Evolutionary conservation across 2,797 vertebrate species (phyloP).

Genomic region (Notoglanidium macrostoma): DNA sequence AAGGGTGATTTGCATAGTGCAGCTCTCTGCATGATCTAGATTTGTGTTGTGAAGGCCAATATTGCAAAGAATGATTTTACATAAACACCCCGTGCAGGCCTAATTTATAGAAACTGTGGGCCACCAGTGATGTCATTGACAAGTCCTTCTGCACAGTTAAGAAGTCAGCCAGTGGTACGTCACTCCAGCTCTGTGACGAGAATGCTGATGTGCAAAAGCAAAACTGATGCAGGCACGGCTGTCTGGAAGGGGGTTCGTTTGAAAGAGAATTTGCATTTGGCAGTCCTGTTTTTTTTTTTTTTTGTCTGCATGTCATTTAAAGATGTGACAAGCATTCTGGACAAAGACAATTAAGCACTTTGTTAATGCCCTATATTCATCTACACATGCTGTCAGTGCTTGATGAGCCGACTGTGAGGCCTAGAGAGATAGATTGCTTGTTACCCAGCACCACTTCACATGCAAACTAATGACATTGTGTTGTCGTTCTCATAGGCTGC

Average conservation of each 20-base stretch:
- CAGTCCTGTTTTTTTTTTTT: background rate
- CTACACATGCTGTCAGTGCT: background rate
- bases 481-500: background rate
- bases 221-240: background rate
- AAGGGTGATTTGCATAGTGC: background rate
- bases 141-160: constrained; percentile 25
- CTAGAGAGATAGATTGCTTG: constrained; percentile 2
- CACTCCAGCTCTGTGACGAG: constrained; percentile 36
- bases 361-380: background rate
- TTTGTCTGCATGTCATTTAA: background rate
- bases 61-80: background rate
- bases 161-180: constrained; percentile 23
- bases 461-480: constrained; percentile 18
- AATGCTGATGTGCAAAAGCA: constrained; percentile 34
- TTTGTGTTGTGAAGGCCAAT: background rate
- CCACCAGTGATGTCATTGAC: constrained; percentile 53
- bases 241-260: background rate
- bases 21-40: background rate
- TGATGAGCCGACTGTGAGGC: background rate
- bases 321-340: background rate
- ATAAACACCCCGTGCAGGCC: background rate
- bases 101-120: background rate
- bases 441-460: background rate
- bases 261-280: constrained; percentile 1
- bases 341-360: constrained; percentile 4